A percentile compares a stretch with the other conserved stretches of the same genome.
Conservation (phyloP, 92 coral and sea anemone species). For the Zoanthus sansibaricus region DNA sequence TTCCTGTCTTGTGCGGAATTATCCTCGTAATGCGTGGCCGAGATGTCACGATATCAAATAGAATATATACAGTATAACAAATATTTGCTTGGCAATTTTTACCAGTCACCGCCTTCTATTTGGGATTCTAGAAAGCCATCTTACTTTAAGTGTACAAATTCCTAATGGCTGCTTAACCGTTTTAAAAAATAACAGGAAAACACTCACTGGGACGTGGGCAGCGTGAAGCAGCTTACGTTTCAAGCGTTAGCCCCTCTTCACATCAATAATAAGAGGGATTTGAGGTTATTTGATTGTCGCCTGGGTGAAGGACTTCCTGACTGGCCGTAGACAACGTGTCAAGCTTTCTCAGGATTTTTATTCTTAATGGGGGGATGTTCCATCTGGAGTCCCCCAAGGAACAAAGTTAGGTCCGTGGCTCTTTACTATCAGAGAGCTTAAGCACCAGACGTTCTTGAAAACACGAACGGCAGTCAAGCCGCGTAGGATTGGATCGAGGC, state of each 20-base stretch:
- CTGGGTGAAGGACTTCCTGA: no score
- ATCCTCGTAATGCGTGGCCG: slow-evolving; percentile 19
- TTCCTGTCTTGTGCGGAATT: slow-evolving; percentile 8
- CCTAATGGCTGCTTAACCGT: neutral
- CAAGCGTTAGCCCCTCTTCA: slow-evolving; percentile 19
- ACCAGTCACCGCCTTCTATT: slow-evolving; percentile 11
- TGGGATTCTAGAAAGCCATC: neutral
- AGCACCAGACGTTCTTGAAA: neutral
- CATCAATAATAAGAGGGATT: neutral
- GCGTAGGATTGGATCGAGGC: neutral
- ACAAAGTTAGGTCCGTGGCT: no score
- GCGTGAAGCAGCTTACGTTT: slow-evolving; percentile 1
- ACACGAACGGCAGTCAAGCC: neutral
- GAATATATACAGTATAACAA: neutral
- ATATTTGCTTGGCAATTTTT: neutral
- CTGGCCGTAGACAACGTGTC: no score
- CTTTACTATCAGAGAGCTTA: no score
- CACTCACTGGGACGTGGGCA: slow-evolving; percentile 23
- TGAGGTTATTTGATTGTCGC: neutral
- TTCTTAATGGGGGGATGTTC: no score
- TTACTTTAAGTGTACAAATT: neutral
- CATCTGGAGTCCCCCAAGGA: no score
- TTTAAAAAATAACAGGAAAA: slow-evolving; percentile 1
- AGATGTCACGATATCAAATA: slow-evolving; percentile 14
- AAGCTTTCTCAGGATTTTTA: no score